Conservation (phyloP, 2,797 vertebrate species). For the Microchirus variegatus region DNA sequence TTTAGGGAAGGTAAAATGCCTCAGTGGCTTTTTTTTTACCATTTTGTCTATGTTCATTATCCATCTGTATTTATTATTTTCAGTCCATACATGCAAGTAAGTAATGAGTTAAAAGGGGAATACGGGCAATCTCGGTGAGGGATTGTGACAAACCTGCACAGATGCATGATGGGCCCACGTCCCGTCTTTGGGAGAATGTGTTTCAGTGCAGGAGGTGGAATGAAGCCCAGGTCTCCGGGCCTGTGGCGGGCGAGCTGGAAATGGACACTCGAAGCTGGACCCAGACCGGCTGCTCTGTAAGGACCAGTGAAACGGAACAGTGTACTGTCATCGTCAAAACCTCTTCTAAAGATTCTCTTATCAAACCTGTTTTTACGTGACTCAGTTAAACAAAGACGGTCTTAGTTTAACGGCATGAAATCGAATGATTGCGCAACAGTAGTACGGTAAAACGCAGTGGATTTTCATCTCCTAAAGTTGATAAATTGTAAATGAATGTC, state of each 20-base stretch:
- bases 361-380: too few relatives aligned
- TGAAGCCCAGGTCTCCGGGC: neutral
- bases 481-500: too few relatives aligned
- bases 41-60: too few relatives aligned
- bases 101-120: neutral
- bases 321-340: neutral
- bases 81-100: neutral
- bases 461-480: too few relatives aligned
- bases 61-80: too few relatives aligned
- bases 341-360: too few relatives aligned
- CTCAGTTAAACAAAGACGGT: too few relatives aligned
- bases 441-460: too few relatives aligned
- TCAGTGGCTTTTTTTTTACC: too few relatives aligned
- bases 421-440: too few relatives aligned
- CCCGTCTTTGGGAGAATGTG: neutral
- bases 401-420: too few relatives aligned
- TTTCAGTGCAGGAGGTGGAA: neutral
- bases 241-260: slow-evolving; percentile 19
- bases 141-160: slow-evolving; percentile 50
- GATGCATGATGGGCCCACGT: neutral
- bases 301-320: neutral
- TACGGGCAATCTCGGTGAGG: neutral
- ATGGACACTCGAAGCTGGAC: slow-evolving; percentile 28
- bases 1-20: too few relatives aligned
- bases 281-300: slow-evolving; percentile 15